A percentile compares a stretch with the other conserved stretches of the same genome.
These are phyloP conservation scores for Salvelinus sp. DNA, from an alignment of 2,113 vertebrate genomes.

Conservation along the genomic window DNA sequence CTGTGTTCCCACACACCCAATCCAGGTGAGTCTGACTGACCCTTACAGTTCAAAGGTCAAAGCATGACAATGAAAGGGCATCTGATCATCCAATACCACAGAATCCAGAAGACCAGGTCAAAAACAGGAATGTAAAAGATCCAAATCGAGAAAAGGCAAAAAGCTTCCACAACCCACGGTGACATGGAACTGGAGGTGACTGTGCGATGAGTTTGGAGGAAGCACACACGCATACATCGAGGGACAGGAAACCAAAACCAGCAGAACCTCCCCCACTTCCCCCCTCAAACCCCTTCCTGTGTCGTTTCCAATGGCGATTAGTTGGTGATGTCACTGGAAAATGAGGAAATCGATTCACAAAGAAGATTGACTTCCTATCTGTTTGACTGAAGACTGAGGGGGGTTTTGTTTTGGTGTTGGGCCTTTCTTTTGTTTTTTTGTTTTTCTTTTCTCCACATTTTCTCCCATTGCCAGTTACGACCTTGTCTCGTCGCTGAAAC, in stretches of 20 bases:
- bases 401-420: too few relatives aligned
- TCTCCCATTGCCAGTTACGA: too few relatives aligned
- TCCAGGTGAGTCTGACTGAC: neutral
- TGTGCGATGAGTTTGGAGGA: constrained; percentile 1
- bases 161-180: neutral
- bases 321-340: too few relatives aligned
- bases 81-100: neutral
- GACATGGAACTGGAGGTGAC: neutral
- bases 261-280: constrained; percentile 3
- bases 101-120: neutral
- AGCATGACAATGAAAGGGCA: neutral
- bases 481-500: too few relatives aligned
- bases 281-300: too few relatives aligned
- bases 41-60: neutral
- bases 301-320: too few relatives aligned
- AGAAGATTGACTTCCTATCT: too few relatives aligned
- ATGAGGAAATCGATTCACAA: too few relatives aligned
- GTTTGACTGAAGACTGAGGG: too few relatives aligned
- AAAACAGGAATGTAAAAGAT: neutral
- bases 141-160: neutral
- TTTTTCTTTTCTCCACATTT: too few relatives aligned
- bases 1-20: neutral
- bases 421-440: too few relatives aligned
- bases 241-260: constrained; percentile 35
- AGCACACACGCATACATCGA: neutral